Base-by-base conservation (phyloP, 2,888 invertebrate species). In the Pristionchus mayeri region DNA sequence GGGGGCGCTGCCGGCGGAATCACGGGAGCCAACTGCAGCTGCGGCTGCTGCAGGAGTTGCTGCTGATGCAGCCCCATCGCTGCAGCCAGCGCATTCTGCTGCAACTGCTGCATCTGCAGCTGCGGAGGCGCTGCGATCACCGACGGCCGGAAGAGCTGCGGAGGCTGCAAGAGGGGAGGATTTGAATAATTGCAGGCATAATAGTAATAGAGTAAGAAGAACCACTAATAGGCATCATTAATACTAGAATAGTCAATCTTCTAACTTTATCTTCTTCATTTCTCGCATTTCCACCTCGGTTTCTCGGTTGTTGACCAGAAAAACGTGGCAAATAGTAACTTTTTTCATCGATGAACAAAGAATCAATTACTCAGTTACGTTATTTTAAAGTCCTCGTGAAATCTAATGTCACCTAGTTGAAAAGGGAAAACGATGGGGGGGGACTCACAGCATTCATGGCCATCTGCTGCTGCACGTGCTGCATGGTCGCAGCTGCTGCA, bases 61-160 rank as follows among this genome's bases (percentile, higher is more conserved):
- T n/a, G 71, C 71, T 3, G 40, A 27, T 71, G 71, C 71, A 18
- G 71, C 71, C 34, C 21, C 44, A 71, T n/a, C 71, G 40, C 21
- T n/a, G n/a, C n/a, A n/a, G n/a, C n/a, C n/a, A n/a, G n/a, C n/a
- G n/a, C n/a, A n/a, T n/a, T n/a, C 40, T 44, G 40, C 71, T 34
- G 40, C 67, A 21, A 37, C 67, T 21, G 67, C 37, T 7, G 71
- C 71, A 6, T 40, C 71, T 21, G 40, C 40, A 30, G 37, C 63
- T 2, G 34, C 18, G n/a, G 71, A 13, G 71, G 71, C 21, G 71
- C 30, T 0, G 71, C 30, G 71, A 71, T 71, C n/a, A 71, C 71
- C 71, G 71, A 71, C 71, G 71, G 71, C 71, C 71, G 71, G 71
- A 71, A 71, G n/a, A 40, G 71, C 71, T 34, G 18, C 63, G 40